Evolutionary conservation across 2,888 invertebrate genomes (phyloP).

Genomic region (Crocallis elinguaria): DNA sequence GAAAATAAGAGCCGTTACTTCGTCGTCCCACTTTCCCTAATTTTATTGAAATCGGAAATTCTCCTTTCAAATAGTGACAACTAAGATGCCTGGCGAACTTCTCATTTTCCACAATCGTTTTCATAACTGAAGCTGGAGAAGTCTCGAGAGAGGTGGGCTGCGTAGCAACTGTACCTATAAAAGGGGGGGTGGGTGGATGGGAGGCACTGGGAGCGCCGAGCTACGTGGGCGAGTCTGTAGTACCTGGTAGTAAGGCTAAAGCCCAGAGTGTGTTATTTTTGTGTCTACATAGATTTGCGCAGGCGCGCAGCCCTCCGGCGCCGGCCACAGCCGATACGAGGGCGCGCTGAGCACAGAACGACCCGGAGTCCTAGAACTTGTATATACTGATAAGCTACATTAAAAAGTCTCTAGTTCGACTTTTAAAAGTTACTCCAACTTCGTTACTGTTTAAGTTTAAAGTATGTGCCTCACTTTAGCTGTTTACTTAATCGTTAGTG

Average conservation of each 20-base stretch:
- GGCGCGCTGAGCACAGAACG: constrained; percentile 18
- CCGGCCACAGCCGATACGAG: constrained; percentile 32
- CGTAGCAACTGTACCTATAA: constrained; percentile 62
- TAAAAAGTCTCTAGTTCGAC: constrained; percentile 41
- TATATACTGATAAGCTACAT: constrained; percentile 52
- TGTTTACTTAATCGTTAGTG: too few relatives aligned
- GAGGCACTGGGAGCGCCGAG: constrained; percentile 47
- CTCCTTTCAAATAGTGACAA: constrained; percentile 11
- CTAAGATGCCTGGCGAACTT: constrained; percentile 31
- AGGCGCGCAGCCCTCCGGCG: constrained; percentile 55
- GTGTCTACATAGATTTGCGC: constrained; percentile 77
- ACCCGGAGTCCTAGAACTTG: constrained; percentile 66
- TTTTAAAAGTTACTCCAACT: constrained; percentile 31
- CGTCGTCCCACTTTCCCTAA: constrained; percentile 4
- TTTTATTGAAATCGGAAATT: constrained; percentile 14
- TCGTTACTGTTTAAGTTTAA: constrained; percentile 19
- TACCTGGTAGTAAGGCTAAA: constrained; percentile 78
- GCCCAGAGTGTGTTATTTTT: constrained; percentile 75
- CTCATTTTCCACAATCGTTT: constrained; percentile 54
- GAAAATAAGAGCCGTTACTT: constrained; percentile 18
- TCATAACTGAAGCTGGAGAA: constrained; percentile 45
- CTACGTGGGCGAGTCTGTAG: constrained; percentile 84
- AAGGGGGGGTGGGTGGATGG: constrained; percentile 39
- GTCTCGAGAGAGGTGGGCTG: constrained; percentile 50
- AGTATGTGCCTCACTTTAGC: neutral